Conservation (phyloP, 2,113 vertebrate genomes). For the Catharus fuscescens region DNA sequence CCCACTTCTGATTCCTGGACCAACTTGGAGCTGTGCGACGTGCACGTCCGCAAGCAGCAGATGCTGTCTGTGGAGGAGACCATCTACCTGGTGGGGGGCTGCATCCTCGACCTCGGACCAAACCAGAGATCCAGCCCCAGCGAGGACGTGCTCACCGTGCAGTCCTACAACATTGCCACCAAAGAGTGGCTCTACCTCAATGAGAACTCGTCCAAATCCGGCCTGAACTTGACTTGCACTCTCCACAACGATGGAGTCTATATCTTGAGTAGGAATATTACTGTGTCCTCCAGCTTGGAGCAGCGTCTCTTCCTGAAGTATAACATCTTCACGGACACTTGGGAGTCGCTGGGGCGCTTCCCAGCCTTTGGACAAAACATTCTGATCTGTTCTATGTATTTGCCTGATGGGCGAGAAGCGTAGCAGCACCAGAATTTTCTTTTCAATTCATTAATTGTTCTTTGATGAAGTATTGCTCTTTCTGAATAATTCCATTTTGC, state of each 20-base stretch:
- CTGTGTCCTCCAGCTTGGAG: conserved; percentile 85
- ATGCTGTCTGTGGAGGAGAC: conserved; percentile 97
- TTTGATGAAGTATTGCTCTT: background rate
- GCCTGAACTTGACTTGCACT: conserved; percentile 91
- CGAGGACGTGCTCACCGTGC: conserved; percentile 89
- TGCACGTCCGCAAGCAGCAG: conserved; percentile 95
- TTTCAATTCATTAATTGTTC: background rate
- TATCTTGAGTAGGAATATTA: conserved; percentile 91
- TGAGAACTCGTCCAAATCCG: conserved; percentile 91
- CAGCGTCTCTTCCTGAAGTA: conserved; percentile 94
- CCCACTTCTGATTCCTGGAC: conserved; percentile 87
- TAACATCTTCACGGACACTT: conserved; percentile 88
- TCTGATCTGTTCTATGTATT: conserved; percentile 91
- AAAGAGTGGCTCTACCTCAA: conserved; percentile 90
- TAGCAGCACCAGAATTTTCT: background rate
- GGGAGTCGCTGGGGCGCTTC: conserved; percentile 89
- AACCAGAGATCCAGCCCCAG: conserved; percentile 78
- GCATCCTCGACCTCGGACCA: conserved; percentile 83
- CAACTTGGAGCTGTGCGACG: conserved; percentile 81
- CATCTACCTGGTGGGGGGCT: conserved; percentile 93
- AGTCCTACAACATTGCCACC: conserved; percentile 87
- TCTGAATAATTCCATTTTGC: background rate
- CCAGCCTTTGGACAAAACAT: conserved; percentile 91
- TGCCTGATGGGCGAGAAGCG: conserved; percentile 77
- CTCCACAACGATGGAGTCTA: conserved; percentile 95